Evolutionary conservation across 2,797 vertebrate species (phyloP), one percentile per base, ranked within the genome.

Genomic region (Astyanax mexicanus): DNA sequence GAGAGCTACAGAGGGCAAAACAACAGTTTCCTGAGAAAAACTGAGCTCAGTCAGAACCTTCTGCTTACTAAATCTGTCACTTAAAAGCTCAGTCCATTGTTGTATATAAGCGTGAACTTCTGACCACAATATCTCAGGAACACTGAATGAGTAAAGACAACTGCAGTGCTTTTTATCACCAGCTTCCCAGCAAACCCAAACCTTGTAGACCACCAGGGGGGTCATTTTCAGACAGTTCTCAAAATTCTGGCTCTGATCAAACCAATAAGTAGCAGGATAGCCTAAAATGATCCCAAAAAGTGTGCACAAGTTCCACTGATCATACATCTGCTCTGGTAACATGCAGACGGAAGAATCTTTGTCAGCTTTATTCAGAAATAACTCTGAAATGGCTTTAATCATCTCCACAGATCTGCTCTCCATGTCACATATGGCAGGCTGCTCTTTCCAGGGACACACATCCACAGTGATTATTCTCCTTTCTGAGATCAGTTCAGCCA

Each of bases 81-180:
- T 85, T 78, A 99, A 91, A 55, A 81, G 23, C 6, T 83, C 17
- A 1, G 77, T 81, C 98, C 98, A 99, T 23, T 70, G 23, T 0
- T 91, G 88, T 73, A 96, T 72, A 54, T 58, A 52, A 5, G 54
- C 81, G 62, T 80, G 38, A 2, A 93, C 85, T 74, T 91, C 82
- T 1, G 74, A 1, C 0, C 89, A 89, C 27, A 98, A 89, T 47
- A 79, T 87, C 45, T 95, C 93, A 0, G 98, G 97, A 75, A 97
- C 44, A 58, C 96, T 99, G 85, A 98, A 99, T 29, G 98, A 98
- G 82, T 91, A 98, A 15, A 99, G 88, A 62, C 79, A 88, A 60
- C 92, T 87, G 15, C 58, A 77, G 54, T 92, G 89, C 15, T 84
- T 79, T 0, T 68, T 40, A 5, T 62, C 40, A 10, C 90, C 88